Evolutionary conservation across 2,888 invertebrate genomes (phyloP).

Genomic region (Cylindroiulus punctatus): DNA sequence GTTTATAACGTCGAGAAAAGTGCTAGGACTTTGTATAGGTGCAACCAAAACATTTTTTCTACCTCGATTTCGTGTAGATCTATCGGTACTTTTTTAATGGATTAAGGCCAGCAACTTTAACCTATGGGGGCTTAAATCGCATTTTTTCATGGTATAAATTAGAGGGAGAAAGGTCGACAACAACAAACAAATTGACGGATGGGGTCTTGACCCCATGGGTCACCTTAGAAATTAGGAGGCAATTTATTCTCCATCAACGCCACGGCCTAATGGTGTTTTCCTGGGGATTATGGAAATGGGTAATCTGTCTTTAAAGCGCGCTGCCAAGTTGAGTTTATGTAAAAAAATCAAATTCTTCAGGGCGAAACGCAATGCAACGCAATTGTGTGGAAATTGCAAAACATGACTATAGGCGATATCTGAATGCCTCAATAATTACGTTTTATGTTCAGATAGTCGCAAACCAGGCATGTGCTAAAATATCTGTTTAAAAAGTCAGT

Average conservation of each 20-base stretch:
- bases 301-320: background rate
- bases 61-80: background rate
- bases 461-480: too few species aligned
- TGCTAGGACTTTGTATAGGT: background rate
- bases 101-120: conserved; percentile 20
- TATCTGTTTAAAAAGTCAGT: too few species aligned
- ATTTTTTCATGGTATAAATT: background rate
- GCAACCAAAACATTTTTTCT: too few species aligned
- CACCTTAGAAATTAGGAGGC: conserved; percentile 33
- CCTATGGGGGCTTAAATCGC: conserved; percentile 37
- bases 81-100: conserved; percentile 10
- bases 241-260: background rate
- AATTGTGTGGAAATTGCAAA: too few species aligned
- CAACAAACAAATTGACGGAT: conserved; percentile 35
- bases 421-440: too few species aligned
- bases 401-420: too few species aligned
- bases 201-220: conserved; percentile 20
- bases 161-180: conserved; percentile 23
- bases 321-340: background rate
- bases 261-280: background rate
- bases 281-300: conserved; percentile 16
- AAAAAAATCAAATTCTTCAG: background rate
- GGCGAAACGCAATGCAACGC: too few species aligned
- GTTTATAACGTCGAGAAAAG: background rate
- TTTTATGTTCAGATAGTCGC: too few species aligned